A percentile compares a stretch with the other conserved stretches of the same genome.
These are phyloP conservation scores for Drosophila murphyi DNA, from an alignment of 1,140 invertebrate genomes.

Conservation along the genomic window DNA sequence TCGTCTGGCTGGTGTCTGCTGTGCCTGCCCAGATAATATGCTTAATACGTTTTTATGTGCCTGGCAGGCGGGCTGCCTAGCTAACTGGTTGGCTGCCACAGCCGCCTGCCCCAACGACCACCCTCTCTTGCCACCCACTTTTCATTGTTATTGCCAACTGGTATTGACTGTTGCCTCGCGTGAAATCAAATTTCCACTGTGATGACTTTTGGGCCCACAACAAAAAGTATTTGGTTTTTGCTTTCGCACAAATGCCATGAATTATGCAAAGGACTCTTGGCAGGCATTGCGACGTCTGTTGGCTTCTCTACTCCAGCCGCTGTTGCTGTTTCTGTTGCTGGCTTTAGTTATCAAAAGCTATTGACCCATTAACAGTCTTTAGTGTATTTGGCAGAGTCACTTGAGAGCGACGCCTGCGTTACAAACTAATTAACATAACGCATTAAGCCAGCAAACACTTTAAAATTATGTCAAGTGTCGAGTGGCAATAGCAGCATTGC, in stretches of 20 bases:
- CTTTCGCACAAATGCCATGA: conserved; percentile 49
- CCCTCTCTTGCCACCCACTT: conserved; percentile 10
- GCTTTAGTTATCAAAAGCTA: conserved; percentile 72
- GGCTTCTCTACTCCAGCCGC: conserved; percentile 4
- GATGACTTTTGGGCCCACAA: conserved; percentile 70
- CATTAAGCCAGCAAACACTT: conserved; percentile 72
- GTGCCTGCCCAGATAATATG: conserved; percentile 76
- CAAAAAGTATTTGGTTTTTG: conserved; percentile 55
- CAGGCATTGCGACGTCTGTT: conserved; percentile 16
- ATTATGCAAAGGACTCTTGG: conserved; percentile 73
- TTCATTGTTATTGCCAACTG: conserved; percentile 76
- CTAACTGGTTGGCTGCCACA: no score
- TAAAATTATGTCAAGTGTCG: conserved; percentile 76
- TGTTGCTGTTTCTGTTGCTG: neutral
- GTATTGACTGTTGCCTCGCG: conserved; percentile 67
- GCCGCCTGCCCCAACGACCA: neutral
- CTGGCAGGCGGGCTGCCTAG: conserved; percentile 24
- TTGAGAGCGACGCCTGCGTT: conserved; percentile 46
- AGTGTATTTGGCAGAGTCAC: conserved; percentile 52
- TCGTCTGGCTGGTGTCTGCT: conserved; percentile 70
- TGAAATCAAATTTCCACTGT: conserved; percentile 81
- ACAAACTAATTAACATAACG: conserved; percentile 80
- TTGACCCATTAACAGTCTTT: conserved; percentile 78
- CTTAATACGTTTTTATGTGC: conserved; percentile 82
- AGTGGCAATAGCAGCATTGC: conserved; percentile 22